Evolutionary conservation across 2,888 invertebrate species (phyloP), one percentile per base, ranked within the genome.

Genomic region (Hirtodrosophila alboralis): DNA sequence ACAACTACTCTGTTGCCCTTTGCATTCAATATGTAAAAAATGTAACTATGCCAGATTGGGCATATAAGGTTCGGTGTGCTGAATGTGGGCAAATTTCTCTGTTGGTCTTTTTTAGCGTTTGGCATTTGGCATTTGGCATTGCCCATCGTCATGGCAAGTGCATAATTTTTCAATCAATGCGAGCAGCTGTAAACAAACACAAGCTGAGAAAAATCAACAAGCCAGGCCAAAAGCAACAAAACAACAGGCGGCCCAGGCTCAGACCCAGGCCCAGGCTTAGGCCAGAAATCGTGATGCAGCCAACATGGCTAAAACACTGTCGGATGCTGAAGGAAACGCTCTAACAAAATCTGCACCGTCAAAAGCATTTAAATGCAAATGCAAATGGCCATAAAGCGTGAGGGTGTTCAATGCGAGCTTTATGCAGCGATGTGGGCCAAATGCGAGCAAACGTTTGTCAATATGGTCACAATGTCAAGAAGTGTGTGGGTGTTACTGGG

Each of bases 111-210:
- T 62, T 59, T 40, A 38, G 52, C 26, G 43, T 59, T 67, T 61
- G 53, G 53, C 51, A 54, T 74, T 69, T 78, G 83, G 68, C 78
- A 65, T 84, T 84, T 78, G 83, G 84, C 70, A 70, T 74, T 81
- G 83, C 77, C 84, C 86, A 83, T 70, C 79, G 78, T 71, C 80
- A 75, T 86, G 81, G 86, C 80, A 81, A 81, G 80, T 81, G 80
- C 80, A 81, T 81, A 81, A 81, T 81, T 81, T 81, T 81, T 81
- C 80, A 81, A 81, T 81, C 80, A 81, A 86, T 80, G 78, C 84
- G 61, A 84, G 79, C 86, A 80, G 84, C 86, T 86, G 86, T 86
- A 80, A 86, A 52, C 79, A 80, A 85, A 86, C 78, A 84, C 71
- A 73, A 58, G 63, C 74, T 48, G 47, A 43, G 64, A 38, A 38